A percentile compares a stretch with the other conserved stretches of the same genome.
phyloP scores from a whole-genome alignment of 2,113 vertebrate species.

The Cygnus atratus region DNA sequence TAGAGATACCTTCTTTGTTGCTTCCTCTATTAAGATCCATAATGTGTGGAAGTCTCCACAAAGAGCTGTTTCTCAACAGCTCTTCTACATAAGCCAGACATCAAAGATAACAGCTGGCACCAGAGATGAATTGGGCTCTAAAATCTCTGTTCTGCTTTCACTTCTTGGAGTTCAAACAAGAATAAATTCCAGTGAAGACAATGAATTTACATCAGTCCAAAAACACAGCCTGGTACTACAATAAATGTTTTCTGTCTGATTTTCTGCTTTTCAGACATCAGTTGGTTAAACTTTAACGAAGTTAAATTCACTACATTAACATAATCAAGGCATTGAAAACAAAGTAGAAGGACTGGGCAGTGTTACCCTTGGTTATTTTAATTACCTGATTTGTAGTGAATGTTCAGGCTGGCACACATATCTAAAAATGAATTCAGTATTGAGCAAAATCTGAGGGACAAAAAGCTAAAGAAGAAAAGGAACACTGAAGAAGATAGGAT shows the following conservation, averaged over 20 bases:
- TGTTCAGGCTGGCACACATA: background rate
- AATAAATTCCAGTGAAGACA: conserved; percentile 14
- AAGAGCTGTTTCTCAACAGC: background rate
- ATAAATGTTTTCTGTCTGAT: conserved; percentile 7
- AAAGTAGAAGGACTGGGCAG: background rate
- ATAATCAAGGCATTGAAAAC: background rate
- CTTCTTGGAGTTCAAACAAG: background rate
- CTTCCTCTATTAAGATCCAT: background rate
- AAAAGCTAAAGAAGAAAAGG: conserved; percentile 8
- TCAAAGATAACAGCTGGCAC: conserved; percentile 40
- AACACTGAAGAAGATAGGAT: background rate
- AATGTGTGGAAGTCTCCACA: background rate
- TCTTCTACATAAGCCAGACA: background rate
- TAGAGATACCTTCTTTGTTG: background rate
- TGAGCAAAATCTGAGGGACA: background rate
- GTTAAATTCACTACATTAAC: background rate
- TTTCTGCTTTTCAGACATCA: conserved; percentile 1
- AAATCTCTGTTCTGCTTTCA: background rate
- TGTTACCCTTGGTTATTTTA: conserved; percentile 10
- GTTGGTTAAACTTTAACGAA: background rate
- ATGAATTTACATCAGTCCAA: background rate
- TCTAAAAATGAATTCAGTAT: background rate
- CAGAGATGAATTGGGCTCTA: background rate
- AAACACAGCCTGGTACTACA: background rate
- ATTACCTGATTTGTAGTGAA: conserved; percentile 6